These are phyloP conservation scores for Macrotus californicus DNA, from an alignment of 2,113 vertebrate species.

Conservation along the genomic window DNA sequence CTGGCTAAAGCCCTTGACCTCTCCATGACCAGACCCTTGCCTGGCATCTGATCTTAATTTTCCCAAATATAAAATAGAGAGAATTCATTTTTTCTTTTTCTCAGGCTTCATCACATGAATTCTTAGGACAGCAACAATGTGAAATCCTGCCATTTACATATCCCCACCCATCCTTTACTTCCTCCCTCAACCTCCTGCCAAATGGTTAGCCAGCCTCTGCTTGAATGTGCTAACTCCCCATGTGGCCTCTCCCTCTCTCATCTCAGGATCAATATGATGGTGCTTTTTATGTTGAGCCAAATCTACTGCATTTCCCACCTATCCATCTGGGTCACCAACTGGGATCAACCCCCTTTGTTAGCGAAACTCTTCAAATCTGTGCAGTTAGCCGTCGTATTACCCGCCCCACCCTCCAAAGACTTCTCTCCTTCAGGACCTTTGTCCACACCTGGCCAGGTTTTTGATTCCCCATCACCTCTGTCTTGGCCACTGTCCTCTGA, in stretches of 20 bases:
- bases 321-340: background rate
- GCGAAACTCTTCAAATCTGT: background rate
- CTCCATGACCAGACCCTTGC: background rate
- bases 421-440: background rate
- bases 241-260: background rate
- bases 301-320: background rate
- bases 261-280: background rate
- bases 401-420: background rate
- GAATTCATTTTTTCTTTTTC: background rate
- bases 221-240: background rate
- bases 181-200: constrained; percentile 6
- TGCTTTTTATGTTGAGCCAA: background rate
- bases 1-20: background rate
- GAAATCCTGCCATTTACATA: background rate
- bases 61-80: background rate
- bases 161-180: background rate
- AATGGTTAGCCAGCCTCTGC: background rate
- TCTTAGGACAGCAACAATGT: background rate
- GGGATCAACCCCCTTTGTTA: background rate
- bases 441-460: background rate
- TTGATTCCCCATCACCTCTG: background rate
- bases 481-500: background rate
- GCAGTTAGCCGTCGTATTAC: background rate
- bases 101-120: background rate
- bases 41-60: constrained; percentile 1